These are phyloP conservation scores for Falco novaeseelandiae DNA, from an alignment of 2,797 vertebrate species.

Conservation along the genomic window DNA sequence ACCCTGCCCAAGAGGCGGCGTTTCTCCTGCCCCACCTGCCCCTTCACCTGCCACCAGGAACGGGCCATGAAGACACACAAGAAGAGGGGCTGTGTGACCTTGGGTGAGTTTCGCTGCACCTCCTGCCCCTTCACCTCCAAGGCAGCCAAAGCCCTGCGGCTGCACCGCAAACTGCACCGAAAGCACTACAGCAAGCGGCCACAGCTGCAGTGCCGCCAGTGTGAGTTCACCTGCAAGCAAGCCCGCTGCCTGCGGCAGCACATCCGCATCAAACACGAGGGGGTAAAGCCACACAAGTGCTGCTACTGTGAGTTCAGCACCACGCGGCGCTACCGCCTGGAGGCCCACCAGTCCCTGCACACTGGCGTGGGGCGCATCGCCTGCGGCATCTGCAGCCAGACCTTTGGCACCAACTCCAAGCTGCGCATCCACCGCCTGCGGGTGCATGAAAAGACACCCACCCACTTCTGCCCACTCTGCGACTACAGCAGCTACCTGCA, in stretches of 20 bases:
- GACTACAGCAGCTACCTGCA: constrained; percentile 91
- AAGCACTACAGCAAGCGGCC: constrained; percentile 66
- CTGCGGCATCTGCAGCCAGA: constrained; percentile 85
- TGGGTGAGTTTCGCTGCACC: constrained; percentile 79
- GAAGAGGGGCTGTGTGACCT: constrained; percentile 82
- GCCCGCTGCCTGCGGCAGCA: constrained; percentile 86
- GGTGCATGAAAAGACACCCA: constrained; percentile 88
- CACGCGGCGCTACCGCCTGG: constrained; percentile 87
- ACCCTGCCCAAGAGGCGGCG: constrained; percentile 8
- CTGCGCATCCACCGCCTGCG: constrained; percentile 88
- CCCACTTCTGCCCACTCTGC: constrained; percentile 89
- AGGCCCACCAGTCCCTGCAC: constrained; percentile 92
- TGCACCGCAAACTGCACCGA: constrained; percentile 81
- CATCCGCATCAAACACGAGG: constrained; percentile 85
- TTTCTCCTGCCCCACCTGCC: constrained; percentile 84
- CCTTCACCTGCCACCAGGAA: constrained; percentile 87
- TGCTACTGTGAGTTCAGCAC: constrained; percentile 90
- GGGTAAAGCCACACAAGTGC: constrained; percentile 83
- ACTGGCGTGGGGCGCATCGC: constrained; percentile 89
- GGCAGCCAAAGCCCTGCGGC: constrained; percentile 76
- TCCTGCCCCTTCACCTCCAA: constrained; percentile 83
- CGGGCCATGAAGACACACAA: constrained; percentile 83
- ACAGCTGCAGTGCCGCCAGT: constrained; percentile 81
- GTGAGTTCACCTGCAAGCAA: constrained; percentile 89
- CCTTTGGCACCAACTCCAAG: constrained; percentile 90